Evolutionary conservation across 2,888 invertebrate genomes (phyloP).

Genomic region (Philhelius pedissequus): DNA sequence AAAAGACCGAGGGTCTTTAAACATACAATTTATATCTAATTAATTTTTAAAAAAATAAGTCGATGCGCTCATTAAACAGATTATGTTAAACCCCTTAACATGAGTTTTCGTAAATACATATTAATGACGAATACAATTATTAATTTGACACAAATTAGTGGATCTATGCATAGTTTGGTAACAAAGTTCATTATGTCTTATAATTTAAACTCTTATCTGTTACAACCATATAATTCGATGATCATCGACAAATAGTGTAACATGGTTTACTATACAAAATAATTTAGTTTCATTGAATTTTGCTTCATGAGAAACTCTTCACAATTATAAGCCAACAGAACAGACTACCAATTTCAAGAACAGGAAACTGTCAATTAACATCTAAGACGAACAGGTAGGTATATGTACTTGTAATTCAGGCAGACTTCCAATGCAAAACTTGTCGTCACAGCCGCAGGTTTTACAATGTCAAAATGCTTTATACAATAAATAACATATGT

Average conservation of each 20-base stretch:
- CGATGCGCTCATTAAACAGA: background rate
- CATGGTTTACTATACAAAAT: background rate
- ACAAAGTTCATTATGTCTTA: background rate
- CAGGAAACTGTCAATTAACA: slow-evolving; percentile 41
- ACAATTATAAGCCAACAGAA: background rate
- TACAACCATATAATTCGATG: background rate
- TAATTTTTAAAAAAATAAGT: no score
- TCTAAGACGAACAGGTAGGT: background rate
- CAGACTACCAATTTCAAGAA: slow-evolving; percentile 4
- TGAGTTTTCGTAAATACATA: background rate
- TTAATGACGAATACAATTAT: background rate
- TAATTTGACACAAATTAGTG: background rate
- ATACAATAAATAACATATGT: background rate
- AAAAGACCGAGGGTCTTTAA: no score
- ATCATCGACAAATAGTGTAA: background rate
- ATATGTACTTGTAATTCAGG: no score
- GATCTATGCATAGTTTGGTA: background rate
- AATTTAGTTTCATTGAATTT: background rate
- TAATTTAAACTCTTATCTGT: background rate
- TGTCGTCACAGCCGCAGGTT: slow-evolving; percentile 7
- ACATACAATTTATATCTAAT: no score
- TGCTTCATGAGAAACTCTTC: background rate
- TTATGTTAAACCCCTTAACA: background rate
- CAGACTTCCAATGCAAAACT: slow-evolving; percentile 25
- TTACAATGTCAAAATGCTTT: background rate